phyloP scores from a whole-genome alignment of 2,113 vertebrate species.

The Oncorhynchus kisutch region DNA sequence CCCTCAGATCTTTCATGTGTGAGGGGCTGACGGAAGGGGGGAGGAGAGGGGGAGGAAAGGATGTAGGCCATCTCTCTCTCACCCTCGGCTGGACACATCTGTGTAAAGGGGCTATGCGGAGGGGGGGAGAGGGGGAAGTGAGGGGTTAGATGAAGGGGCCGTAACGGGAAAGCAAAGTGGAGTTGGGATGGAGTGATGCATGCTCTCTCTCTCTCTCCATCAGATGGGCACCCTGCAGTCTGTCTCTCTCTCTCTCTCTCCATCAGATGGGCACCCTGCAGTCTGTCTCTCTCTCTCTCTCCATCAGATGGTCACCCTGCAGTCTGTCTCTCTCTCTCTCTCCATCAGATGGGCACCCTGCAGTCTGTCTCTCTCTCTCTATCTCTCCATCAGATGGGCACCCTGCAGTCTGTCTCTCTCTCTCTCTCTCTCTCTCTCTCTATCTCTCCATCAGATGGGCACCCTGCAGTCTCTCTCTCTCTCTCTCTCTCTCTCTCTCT shows the following conservation, averaged over 20 bases:
- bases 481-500: too few species aligned
- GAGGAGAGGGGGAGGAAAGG: conserved; percentile 37
- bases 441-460: too few species aligned
- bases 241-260: background rate
- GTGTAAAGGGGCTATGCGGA: conserved; percentile 36
- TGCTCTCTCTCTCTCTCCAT: background rate
- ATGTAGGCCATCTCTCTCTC: background rate
- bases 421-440: too few species aligned
- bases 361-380: too few species aligned
- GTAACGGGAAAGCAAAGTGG: background rate
- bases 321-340: too few species aligned
- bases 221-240: background rate
- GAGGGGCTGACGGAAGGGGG: conserved; percentile 63
- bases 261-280: too few species aligned
- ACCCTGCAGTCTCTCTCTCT: too few species aligned
- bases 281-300: too few species aligned
- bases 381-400: too few species aligned
- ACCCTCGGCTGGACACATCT: conserved; percentile 48
- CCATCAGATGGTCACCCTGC: too few species aligned
- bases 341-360: too few species aligned
- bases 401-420: too few species aligned
- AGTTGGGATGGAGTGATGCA: background rate
- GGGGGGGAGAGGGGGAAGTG: background rate
- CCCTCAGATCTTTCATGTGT: conserved; percentile 73
- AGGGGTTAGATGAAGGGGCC: background rate